Conservation (phyloP, 2,888 invertebrate genomes). For the Pristionchus maxplancki region DNA sequence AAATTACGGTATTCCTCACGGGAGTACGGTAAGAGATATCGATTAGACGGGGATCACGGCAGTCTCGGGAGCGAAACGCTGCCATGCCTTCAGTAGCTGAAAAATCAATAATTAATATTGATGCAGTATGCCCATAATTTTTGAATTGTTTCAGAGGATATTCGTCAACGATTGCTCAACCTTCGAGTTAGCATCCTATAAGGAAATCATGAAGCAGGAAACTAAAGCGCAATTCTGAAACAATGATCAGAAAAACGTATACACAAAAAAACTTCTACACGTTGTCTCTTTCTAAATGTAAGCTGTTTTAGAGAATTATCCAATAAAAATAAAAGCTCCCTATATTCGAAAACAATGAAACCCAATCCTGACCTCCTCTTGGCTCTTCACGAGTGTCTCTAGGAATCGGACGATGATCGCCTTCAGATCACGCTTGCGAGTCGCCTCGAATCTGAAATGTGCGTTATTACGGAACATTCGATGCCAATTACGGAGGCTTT, state of each 20-base stretch:
- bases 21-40: conserved; percentile 17
- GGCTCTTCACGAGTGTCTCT: conserved; percentile 93
- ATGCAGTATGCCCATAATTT: not conserved
- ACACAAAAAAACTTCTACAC: no score
- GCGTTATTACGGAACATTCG: no score
- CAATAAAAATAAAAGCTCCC: not conserved
- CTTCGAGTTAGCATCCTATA: no score
- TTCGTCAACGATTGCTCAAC: no score
- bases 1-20: not conserved
- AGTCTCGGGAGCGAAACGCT: conserved; percentile 90
- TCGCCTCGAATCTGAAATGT: conserved; percentile 37
- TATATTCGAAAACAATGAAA: not conserved
- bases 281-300: not conserved
- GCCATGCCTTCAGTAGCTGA: conserved; percentile 55
- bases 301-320: no score
- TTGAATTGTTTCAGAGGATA: no score
- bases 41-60: conserved; percentile 84
- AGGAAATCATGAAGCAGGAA: not conserved
- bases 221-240: not conserved
- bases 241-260: not conserved
- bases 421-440: conserved; percentile 92
- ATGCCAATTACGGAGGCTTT: no score
- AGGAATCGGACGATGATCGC: conserved; percentile 91
- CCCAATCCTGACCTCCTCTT: conserved; percentile 86
- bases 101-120: not conserved